Percentiles rank a stretch among this genome's conserved stretches.
Conservation (phyloP, 2,113 vertebrate genomes). For the Notiomystis cincta region DNA sequence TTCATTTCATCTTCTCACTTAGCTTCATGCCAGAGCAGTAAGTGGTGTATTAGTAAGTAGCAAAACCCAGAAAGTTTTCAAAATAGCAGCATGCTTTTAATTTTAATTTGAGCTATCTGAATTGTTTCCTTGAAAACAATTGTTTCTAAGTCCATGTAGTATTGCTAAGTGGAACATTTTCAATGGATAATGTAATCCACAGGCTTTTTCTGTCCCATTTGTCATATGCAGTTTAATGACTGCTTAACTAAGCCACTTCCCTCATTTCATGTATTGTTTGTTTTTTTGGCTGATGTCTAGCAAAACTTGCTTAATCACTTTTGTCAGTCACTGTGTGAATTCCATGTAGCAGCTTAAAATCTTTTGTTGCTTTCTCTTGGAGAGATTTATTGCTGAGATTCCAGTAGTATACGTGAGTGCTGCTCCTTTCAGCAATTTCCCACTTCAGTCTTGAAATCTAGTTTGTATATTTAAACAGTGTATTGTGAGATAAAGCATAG, state of each 20-base stretch:
- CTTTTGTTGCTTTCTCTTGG: slow-evolving; percentile 33
- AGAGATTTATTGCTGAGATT: slow-evolving; percentile 60
- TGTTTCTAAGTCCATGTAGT: slow-evolving; percentile 52
- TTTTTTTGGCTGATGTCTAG: slow-evolving; percentile 59
- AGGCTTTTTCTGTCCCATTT: slow-evolving; percentile 43
- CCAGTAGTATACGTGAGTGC: slow-evolving; percentile 32
- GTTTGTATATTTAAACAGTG: slow-evolving; percentile 46
- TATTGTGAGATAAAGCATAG: background rate
- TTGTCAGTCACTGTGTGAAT: background rate
- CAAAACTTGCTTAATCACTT: slow-evolving; percentile 48
- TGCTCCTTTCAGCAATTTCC: slow-evolving; percentile 50
- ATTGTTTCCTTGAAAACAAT: slow-evolving; percentile 26
- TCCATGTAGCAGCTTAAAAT: slow-evolving; percentile 10
- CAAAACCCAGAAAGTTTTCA: slow-evolving; percentile 60
- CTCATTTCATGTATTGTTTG: slow-evolving; percentile 59
- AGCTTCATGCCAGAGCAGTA: slow-evolving; percentile 59
- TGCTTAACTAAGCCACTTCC: slow-evolving; percentile 38
- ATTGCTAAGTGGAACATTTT: slow-evolving; percentile 49
- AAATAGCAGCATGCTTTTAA: slow-evolving; percentile 46
- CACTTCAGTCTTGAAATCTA: slow-evolving; percentile 32
- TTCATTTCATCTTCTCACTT: slow-evolving; percentile 71
- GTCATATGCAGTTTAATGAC: slow-evolving; percentile 50
- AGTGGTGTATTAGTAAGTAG: slow-evolving; percentile 32
- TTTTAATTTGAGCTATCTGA: slow-evolving; percentile 55
- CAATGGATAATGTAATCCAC: slow-evolving; percentile 44